Evolutionary conservation across 1,140 invertebrate species (phyloP), one percentile per base, ranked within the genome.

Genomic region (Neodiprion virginianus): DNA sequence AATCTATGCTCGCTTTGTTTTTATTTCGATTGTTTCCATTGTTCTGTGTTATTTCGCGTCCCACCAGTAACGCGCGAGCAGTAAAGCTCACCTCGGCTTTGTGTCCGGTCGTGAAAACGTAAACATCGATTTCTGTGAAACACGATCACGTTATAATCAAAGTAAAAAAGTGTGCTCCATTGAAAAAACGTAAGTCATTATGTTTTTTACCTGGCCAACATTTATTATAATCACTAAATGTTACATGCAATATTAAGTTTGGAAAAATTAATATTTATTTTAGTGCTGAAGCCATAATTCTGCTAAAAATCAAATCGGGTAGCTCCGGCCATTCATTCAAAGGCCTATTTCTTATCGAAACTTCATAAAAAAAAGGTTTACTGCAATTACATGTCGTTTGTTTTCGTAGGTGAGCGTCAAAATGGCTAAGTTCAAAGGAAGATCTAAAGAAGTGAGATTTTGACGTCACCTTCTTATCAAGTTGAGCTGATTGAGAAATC

Each of bases 401-500:
- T 40, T 40, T 40, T 3, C 28, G 28, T 40, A 40, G 28, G 28
- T 40, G 28, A 40, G 28, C 28, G 28, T 40, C 28, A 40, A 40
- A 40, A 40, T 40, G 28, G 28, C 28, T 40, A 40, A 40, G 28
- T 40, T 40, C 28, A 40, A 40, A 40, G 69, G 12, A 8, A 17
- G 17, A 70, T 17, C 8, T 49, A 47, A 4, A 53, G n/a, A 53
- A 72, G 71, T 7, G 71, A 72, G 71, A 72, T 72, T 7, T 72
- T 72, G 50, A 72, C 71, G 21, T 72, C 71, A 14, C 61, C 71
- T 50, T 7, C 71, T 69, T n/a, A 48, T 70, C 67, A 76, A 71
- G 53, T 21, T 68, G 8, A 50, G 48, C 53, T 68, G 66, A 28
- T 72, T 47, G 14, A 70, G 75, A 49, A 72, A 71, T 40, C 28